These are phyloP conservation scores for Tauraco erythrolophus DNA, from an alignment of 2,113 vertebrate genomes.

Conservation along the genomic window DNA sequence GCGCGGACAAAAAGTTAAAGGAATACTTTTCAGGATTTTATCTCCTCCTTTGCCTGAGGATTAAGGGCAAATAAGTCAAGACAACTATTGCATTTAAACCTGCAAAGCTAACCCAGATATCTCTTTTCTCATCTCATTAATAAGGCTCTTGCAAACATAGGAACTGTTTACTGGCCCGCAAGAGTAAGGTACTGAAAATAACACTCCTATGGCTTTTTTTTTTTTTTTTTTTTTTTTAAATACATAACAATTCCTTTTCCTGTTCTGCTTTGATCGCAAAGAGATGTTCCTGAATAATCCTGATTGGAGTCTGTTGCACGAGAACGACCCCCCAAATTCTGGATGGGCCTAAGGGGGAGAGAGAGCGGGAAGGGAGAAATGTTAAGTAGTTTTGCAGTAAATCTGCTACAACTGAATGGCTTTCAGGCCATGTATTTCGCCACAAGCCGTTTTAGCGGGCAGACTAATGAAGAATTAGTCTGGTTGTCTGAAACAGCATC, in stretches of 20 bases:
- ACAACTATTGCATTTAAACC: constrained; percentile 16
- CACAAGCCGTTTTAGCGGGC: background rate
- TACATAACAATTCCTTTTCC: background rate
- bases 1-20: constrained; percentile 49
- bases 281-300: background rate
- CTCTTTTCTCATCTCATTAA: background rate
- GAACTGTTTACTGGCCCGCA: background rate
- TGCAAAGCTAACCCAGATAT: background rate
- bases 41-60: background rate
- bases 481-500: background rate
- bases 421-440: background rate
- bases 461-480: constrained; percentile 7
- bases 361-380: accelerated
- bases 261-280: background rate
- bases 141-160: background rate
- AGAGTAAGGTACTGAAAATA: background rate
- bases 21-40: constrained; percentile 60
- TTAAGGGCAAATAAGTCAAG: constrained; percentile 13
- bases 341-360: background rate
- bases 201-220: background rate
- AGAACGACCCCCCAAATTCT: background rate
- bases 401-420: background rate
- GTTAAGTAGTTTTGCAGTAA: background rate
- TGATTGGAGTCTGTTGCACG: background rate
- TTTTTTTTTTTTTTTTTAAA: background rate